Base-by-base conservation (phyloP, 1,140 invertebrate species). In the Belonocnema kinseyi region DNA sequence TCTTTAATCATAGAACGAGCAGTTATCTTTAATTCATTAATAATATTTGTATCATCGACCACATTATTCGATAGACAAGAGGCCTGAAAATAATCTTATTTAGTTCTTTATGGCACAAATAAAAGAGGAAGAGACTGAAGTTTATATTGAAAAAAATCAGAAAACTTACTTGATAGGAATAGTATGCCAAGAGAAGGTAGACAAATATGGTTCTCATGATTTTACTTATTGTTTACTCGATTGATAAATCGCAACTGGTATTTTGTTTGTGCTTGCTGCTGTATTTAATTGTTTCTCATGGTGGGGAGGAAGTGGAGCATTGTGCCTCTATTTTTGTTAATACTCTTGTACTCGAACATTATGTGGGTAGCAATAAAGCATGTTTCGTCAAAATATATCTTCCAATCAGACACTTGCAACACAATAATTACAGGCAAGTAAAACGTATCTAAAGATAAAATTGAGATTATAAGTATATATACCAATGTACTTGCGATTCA, bases 191-290 rank as follows among this genome's bases (percentile, higher is more conserved):
- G 4, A 66, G 21, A 66, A 66, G 61, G 40, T 7, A 46, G 16
- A n/a, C 7, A 16, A 66, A 40, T 66, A 40, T 16, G 61, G 14
- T 66, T 66, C 6, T 40, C 61, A 40, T 40, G 14, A 33, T 66
- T 61, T 26, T 3, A 66, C 13, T 46, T 66, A 66, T 66, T 66
- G 61, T 40, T 46, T 33, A 66, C 26, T 66, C 2, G 61, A 66
- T 16, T 46, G 61, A 66, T 40, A 16, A 66, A n/a, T 66, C 16
- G 61, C 40, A n/a, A 66, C 61, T 66, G 61, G 61, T 66, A 66
- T 66, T 33, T 46, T 66, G 16, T 46, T 66, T 66, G 26, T 6
- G 26, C 61, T 4, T 16, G 40, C 61, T 46, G 61, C 13, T 16
- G 61, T 66, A 66, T 66, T 66, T 66, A 66, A 66, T 66, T 66